A percentile compares a stretch with the other conserved stretches of the same genome.
These are phyloP conservation scores for Andrena camellia DNA, from an alignment of 2,888 invertebrate species.

Conservation along the genomic window DNA sequence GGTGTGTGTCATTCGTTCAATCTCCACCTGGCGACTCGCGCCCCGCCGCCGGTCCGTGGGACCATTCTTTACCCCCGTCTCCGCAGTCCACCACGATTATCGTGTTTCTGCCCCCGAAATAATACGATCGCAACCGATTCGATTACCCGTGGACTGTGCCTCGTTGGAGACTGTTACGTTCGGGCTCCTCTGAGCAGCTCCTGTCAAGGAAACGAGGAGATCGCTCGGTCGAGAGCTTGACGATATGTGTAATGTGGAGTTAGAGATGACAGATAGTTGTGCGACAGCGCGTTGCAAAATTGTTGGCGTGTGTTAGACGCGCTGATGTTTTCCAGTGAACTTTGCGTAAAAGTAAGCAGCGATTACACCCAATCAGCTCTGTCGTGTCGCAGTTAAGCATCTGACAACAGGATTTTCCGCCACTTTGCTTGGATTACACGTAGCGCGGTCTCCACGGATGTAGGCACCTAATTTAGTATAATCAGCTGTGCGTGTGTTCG, in stretches of 20 bases:
- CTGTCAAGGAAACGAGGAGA: not conserved
- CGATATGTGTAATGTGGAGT: too few relatives aligned
- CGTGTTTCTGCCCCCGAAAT: conserved; percentile 17
- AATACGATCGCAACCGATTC: conserved; percentile 23
- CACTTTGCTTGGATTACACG: conserved; percentile 13
- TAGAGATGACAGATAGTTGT: not conserved
- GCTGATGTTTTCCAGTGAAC: not conserved
- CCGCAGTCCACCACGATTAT: conserved; percentile 9
- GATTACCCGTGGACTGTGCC: not conserved
- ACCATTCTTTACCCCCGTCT: not conserved
- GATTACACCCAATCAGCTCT: not conserved
- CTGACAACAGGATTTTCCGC: not conserved
- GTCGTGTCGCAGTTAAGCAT: not conserved
- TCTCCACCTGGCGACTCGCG: conserved; percentile 61
- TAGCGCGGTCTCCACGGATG: conserved; percentile 8
- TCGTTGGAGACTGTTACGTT: too few relatives aligned
- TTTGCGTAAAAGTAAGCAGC: not conserved
- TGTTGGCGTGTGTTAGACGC: not conserved
- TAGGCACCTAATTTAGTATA: conserved; percentile 56
- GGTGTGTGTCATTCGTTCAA: conserved; percentile 70
- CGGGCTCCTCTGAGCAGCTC: too few relatives aligned
- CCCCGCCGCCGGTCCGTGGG: not conserved
- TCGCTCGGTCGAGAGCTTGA: not conserved
- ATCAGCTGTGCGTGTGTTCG: conserved; percentile 42
- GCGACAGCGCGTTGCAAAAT: not conserved